Evolutionary conservation across 1,140 invertebrate species (phyloP).

Genomic region (Zaprionus africanus): DNA sequence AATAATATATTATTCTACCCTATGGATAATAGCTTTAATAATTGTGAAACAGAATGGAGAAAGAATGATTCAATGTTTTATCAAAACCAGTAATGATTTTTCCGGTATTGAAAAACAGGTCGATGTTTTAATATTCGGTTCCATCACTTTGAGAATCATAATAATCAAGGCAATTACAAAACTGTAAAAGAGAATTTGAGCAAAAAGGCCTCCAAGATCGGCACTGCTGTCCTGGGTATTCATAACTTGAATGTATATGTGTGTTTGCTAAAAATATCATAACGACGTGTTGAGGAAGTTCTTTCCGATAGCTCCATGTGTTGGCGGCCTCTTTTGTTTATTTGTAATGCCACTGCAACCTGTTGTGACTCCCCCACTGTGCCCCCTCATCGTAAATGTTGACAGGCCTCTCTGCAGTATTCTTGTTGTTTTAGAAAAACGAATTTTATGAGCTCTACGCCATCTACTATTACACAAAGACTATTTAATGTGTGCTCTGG

Average conservation of each 20-base stretch:
- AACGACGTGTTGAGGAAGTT: slow-evolving; percentile 57
- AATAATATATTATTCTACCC: too few relatives aligned
- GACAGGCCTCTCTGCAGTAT: slow-evolving; percentile 32
- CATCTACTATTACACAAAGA: slow-evolving; percentile 65
- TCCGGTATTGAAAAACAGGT: too few relatives aligned
- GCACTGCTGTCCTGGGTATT: not conserved
- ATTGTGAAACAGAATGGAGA: too few relatives aligned
- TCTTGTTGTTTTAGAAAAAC: slow-evolving; percentile 50
- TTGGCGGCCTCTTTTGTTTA: slow-evolving; percentile 56
- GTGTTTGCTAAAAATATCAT: slow-evolving; percentile 69
- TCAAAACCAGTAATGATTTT: too few relatives aligned
- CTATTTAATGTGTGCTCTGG: slow-evolving; percentile 58
- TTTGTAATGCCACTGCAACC: slow-evolving; percentile 68
- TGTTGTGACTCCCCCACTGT: slow-evolving; percentile 35
- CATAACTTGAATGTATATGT: slow-evolving; percentile 40
- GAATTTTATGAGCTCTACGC: slow-evolving; percentile 59
- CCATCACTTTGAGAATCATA: too few relatives aligned
- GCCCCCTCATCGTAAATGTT: slow-evolving; percentile 49
- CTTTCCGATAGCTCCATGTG: slow-evolving; percentile 32
- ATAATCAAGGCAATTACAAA: too few relatives aligned
- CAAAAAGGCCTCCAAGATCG: too few relatives aligned
- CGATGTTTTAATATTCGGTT: too few relatives aligned
- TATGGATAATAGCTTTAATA: too few relatives aligned
- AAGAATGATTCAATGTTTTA: too few relatives aligned
- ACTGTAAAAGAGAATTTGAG: too few relatives aligned